These are phyloP conservation scores for Limnephilus marmoratus DNA, from an alignment of 2,888 invertebrate species.

Conservation along the genomic window DNA sequence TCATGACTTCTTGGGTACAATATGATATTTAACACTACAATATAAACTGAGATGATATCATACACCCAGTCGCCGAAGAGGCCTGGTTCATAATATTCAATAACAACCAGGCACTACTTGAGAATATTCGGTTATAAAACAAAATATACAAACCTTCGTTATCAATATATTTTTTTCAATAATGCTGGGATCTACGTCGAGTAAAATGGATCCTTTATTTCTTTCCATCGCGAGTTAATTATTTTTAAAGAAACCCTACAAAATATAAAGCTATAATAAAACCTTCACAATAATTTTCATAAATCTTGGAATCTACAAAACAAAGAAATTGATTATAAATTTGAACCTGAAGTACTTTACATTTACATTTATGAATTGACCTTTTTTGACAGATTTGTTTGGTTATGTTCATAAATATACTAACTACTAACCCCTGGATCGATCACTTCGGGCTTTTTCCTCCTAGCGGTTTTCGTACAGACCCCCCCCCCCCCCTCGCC, in stretches of 20 bases:
- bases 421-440: too few relatives aligned
- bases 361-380: neutral
- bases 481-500: too few relatives aligned
- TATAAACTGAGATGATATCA: neutral
- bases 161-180: slow-evolving; percentile 79
- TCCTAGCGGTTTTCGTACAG: too few relatives aligned
- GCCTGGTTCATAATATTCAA: neutral
- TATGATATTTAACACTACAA: neutral
- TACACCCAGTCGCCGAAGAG: neutral
- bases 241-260: neutral
- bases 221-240: neutral
- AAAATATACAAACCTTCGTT: slow-evolving; percentile 69
- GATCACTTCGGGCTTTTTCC: too few relatives aligned
- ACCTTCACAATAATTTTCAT: neutral
- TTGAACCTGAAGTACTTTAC: neutral
- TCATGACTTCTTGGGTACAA: neutral
- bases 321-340: neutral
- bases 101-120: neutral
- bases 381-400: neutral
- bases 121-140: neutral
- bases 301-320: neutral
- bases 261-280: neutral
- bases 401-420: neutral
- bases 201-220: slow-evolving; percentile 71
- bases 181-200: slow-evolving; percentile 80